These are phyloP conservation scores for Pheucticus melanocephalus DNA, from an alignment of 2,113 vertebrate genomes.

Conservation along the genomic window DNA sequence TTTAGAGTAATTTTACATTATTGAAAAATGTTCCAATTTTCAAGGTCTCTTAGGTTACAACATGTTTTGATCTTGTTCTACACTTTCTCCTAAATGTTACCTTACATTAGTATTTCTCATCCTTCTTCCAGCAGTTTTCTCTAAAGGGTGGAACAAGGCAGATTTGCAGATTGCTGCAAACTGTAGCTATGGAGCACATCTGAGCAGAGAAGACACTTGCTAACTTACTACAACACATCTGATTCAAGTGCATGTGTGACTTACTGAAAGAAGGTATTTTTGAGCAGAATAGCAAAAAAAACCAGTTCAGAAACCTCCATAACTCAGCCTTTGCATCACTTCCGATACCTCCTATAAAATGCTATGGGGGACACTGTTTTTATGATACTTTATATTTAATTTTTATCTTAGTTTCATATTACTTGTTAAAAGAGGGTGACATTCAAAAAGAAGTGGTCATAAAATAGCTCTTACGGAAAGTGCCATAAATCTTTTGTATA, in stretches of 20 bases:
- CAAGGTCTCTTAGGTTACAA: constrained; percentile 74
- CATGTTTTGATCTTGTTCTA: constrained; percentile 48
- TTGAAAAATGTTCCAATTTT: constrained; percentile 48
- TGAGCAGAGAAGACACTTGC: constrained; percentile 10
- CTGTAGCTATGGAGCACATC: neutral
- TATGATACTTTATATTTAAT: neutral
- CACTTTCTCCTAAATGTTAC: neutral
- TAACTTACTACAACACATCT: neutral
- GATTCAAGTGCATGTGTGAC: neutral
- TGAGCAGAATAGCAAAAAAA: neutral
- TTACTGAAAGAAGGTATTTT: neutral
- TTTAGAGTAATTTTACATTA: constrained; percentile 36
- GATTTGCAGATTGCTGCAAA: neutral
- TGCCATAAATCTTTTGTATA: neutral
- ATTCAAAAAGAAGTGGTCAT: neutral
- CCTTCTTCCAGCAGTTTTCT: neutral
- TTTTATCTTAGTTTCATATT: neutral
- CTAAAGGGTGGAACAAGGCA: neutral
- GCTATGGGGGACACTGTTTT: neutral
- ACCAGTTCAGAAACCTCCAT: neutral
- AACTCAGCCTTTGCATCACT: neutral
- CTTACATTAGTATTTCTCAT: neutral
- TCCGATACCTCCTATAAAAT: neutral
- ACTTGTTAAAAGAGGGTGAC: neutral
- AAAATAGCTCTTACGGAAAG: neutral